Evolutionary conservation across 1,140 invertebrate species (phyloP).

Genomic region (Drosophila busckii): DNA sequence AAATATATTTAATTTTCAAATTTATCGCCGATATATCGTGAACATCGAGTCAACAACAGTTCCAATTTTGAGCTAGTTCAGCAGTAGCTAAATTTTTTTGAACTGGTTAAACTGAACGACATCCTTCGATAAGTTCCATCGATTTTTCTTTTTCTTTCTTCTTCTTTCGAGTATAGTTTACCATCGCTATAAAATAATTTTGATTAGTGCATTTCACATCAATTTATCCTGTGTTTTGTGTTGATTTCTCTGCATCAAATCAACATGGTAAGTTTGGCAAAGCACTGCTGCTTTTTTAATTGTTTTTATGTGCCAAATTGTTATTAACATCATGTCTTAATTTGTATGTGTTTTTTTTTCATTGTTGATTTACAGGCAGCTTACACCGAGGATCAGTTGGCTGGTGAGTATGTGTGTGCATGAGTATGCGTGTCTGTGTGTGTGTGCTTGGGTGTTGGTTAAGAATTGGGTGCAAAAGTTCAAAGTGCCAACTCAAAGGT

Average conservation of each 20-base stretch:
- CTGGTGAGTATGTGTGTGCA: slow-evolving; percentile 84
- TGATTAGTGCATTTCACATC: slow-evolving; percentile 38
- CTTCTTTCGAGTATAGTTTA: neutral
- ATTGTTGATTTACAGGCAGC: slow-evolving; percentile 85
- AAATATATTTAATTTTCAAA: too few relatives aligned
- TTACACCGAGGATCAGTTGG: slow-evolving; percentile 93
- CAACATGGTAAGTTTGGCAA: slow-evolving; percentile 54
- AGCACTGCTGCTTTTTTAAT: neutral
- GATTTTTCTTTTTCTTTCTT: too few relatives aligned
- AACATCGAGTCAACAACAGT: too few relatives aligned
- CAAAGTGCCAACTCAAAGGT: slow-evolving; percentile 50
- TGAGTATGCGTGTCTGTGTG: slow-evolving; percentile 12
- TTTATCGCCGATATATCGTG: too few relatives aligned
- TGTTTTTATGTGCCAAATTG: slow-evolving; percentile 4
- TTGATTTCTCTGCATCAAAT: slow-evolving; percentile 48
- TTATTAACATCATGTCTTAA: neutral
- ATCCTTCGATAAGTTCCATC: slow-evolving; percentile 5
- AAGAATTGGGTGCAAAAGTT: slow-evolving; percentile 37
- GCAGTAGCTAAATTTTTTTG: too few relatives aligned
- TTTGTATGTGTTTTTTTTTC: slow-evolving; percentile 12
- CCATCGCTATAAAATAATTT: slow-evolving; percentile 30
- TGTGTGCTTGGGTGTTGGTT: slow-evolving; percentile 32
- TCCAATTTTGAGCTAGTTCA: too few relatives aligned
- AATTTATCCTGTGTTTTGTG: slow-evolving; percentile 61
- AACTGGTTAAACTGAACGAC: too few relatives aligned